A percentile compares a stretch with the other conserved stretches of the same genome.
Conservation (phyloP, 2,888 invertebrate genomes). For the Acanthopleura granulata region DNA sequence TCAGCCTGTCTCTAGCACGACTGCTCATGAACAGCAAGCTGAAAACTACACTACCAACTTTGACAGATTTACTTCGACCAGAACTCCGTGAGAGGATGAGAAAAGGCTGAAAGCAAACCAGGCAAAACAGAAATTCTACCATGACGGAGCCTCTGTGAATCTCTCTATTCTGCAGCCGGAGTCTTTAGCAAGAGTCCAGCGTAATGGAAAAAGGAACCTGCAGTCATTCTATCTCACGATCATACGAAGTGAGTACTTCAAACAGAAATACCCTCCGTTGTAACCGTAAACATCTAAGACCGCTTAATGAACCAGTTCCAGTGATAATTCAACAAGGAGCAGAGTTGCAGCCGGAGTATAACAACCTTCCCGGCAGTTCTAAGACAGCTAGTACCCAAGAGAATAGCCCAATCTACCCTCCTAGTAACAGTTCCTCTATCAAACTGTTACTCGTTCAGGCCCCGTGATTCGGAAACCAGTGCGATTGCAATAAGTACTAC, state of each 20-base stretch:
- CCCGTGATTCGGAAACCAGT: too few relatives aligned
- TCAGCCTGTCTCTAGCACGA: slow-evolving; percentile 28
- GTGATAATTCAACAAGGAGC: too few relatives aligned
- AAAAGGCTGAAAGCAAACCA: neutral
- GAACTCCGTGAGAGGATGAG: neutral
- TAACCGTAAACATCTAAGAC: neutral
- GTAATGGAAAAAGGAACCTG: neutral
- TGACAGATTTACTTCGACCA: neutral
- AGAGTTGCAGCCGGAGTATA: too few relatives aligned
- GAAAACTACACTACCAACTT: neutral
- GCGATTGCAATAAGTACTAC: too few relatives aligned
- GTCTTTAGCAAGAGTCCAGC: neutral
- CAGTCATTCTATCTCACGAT: neutral
- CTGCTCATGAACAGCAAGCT: slow-evolving; percentile 29
- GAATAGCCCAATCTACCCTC: too few relatives aligned
- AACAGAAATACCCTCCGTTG: neutral
- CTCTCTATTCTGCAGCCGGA: neutral
- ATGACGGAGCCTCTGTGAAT: neutral
- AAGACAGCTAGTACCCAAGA: too few relatives aligned
- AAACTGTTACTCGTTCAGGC: too few relatives aligned
- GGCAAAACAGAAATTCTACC: neutral
- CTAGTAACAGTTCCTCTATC: too few relatives aligned
- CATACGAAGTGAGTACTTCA: neutral
- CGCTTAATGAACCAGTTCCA: neutral
- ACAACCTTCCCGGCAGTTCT: too few relatives aligned